phyloP scores from a whole-genome alignment of 2,888 invertebrate species.

The Matsumyia berberina region DNA sequence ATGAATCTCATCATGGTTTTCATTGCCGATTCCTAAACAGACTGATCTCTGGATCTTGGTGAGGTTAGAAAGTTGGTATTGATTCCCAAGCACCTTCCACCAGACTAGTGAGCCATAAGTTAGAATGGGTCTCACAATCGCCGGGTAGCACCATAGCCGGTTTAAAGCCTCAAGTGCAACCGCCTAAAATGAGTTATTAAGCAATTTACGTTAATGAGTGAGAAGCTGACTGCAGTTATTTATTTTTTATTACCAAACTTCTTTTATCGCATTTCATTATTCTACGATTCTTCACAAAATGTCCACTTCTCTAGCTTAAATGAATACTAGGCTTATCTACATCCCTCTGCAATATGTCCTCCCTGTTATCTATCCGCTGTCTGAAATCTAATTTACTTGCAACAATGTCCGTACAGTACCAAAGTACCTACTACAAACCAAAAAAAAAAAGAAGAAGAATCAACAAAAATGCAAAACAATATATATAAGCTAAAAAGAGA shows the following conservation, averaged over 20 bases:
- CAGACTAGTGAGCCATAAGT: no score
- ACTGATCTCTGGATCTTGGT: no score
- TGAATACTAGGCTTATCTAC: slow-evolving; percentile 19
- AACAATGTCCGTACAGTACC: slow-evolving; percentile 39
- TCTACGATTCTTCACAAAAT: not conserved
- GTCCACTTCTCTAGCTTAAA: not conserved
- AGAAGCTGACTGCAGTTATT: not conserved
- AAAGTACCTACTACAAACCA: not conserved
- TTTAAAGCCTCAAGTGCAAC: no score
- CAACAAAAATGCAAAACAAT: slow-evolving; percentile 59
- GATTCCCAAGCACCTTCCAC: no score
- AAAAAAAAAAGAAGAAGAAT: slow-evolving; percentile 5
- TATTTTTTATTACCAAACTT: no score
- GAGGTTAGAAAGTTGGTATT: no score
- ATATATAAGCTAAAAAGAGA: slow-evolving; percentile 14
- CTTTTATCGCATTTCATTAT: not conserved
- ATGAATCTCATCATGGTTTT: no score
- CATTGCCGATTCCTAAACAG: no score
- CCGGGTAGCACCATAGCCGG: no score
- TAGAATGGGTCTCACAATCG: no score
- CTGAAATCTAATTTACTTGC: slow-evolving; percentile 62
- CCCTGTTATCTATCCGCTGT: slow-evolving; percentile 28
- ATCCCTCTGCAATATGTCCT: slow-evolving; percentile 29
- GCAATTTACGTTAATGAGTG: no score
- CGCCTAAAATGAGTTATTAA: no score